Evolutionary conservation across 2,888 invertebrate species (phyloP).

Genomic region (Sphaeridia pumilis): DNA sequence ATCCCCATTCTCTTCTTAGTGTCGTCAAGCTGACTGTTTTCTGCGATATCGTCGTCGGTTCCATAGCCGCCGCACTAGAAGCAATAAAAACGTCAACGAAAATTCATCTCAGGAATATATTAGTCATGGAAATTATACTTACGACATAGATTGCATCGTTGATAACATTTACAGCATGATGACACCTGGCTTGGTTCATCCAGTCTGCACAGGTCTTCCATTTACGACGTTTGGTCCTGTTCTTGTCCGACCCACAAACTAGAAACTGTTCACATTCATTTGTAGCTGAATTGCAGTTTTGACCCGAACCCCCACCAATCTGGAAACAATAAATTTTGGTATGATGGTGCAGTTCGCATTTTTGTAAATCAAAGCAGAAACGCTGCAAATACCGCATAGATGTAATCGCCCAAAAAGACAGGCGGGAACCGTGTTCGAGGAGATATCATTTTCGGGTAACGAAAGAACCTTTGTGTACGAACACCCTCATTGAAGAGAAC

Average conservation of each 20-base stretch:
- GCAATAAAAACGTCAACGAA: background rate
- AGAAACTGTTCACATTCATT: constrained; percentile 4
- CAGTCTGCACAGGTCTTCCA: too few species aligned
- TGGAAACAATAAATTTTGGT: background rate
- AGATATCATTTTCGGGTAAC: constrained; percentile 1
- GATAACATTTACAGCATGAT: constrained; percentile 2
- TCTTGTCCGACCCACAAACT: background rate
- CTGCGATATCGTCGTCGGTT: background rate
- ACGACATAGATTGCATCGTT: constrained; percentile 10
- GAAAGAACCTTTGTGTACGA: background rate
- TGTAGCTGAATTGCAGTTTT: constrained; percentile 5
- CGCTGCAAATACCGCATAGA: constrained; percentile 4
- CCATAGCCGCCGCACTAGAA: constrained; percentile 12
- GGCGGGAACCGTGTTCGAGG: constrained; percentile 1
- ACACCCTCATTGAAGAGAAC: background rate
- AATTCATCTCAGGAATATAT: background rate
- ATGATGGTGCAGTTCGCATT: background rate
- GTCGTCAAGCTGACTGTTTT: too few species aligned
- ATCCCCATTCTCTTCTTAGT: constrained; percentile 10
- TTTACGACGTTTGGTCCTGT: background rate
- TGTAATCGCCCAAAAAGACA: constrained; percentile 3
- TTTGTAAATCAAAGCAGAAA: background rate
- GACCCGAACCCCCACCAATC: constrained; percentile 6
- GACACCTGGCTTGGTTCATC: too few species aligned
- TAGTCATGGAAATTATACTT: background rate